Evolutionary conservation across 2,797 vertebrate genomes (phyloP), one percentile per base, ranked within the genome.

Genomic region (Sardinella longiceps): DNA sequence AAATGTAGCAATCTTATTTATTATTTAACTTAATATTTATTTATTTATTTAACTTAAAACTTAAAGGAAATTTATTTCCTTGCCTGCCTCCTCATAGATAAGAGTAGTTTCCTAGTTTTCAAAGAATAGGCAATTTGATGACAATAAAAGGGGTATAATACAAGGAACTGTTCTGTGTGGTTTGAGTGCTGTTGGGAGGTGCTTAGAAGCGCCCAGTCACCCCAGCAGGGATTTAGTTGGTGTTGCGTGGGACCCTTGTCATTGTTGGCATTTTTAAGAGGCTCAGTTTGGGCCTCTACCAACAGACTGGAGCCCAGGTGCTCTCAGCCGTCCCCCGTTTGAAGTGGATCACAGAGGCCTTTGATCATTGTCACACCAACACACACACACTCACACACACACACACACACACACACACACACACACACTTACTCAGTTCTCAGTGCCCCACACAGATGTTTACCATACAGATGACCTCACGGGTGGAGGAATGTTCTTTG

Each of bases 401-500:
- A 53, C 50, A 9, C 70, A 77, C 70, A 77, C 70, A 77, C 33
- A 84, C 77, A 28, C 80, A 63, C 43, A 15, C 83, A 25, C 81
- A 58, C 80, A 46, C 51, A 56, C 84, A 30, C 85, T 46, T 84
- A 51, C 87, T 81, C 82, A 85, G 88, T 87, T 2, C 88, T 37
- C 58, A 20, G 86, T 87, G 84, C 85, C 87, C 85, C 63, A 63
- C 88, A 81, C 87, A 90, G 90, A 86, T 93, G 92, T 92, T 93
- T 93, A 91, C 90, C 90, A 91, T 90, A 90, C 93, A 93, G 89
- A 92, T 94, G 91, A 94, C 88, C 91, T 94, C 88, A 94, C 88
- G 88, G 91, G 66, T 85, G 46, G 81, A 90, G 89, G 93, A 94
- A 94, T 93, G 91, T 88, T 83, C 82, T 84, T 80, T 91, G 87